Conservation (phyloP, 2,888 invertebrate species). For the Malachius bipustulatus region DNA sequence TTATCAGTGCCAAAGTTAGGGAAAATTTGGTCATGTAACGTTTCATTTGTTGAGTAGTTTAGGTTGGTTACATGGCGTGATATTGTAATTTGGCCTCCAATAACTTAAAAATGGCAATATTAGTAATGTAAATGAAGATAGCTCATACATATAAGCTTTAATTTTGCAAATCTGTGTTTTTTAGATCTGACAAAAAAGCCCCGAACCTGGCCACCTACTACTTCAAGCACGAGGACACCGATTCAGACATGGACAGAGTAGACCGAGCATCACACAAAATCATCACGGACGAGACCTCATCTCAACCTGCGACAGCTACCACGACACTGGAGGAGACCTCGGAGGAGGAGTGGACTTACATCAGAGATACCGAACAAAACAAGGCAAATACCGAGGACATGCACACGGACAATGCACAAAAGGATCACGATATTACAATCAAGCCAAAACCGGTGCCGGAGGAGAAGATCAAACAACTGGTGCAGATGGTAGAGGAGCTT, state of each 20-base stretch:
- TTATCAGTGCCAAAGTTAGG: too few relatives aligned
- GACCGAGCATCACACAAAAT: too few relatives aligned
- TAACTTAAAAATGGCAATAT: too few relatives aligned
- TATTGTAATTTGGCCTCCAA: too few relatives aligned
- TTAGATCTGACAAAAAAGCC: slow-evolving; percentile 60
- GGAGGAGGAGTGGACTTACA: slow-evolving; percentile 61
- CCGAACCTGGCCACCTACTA: slow-evolving; percentile 77
- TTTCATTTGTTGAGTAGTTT: too few relatives aligned
- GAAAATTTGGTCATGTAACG: too few relatives aligned
- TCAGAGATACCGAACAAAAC: slow-evolving; percentile 29
- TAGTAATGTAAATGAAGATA: too few relatives aligned
- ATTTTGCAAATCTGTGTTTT: too few relatives aligned
- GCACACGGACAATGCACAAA: slow-evolving; percentile 21
- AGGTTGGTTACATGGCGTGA: too few relatives aligned
- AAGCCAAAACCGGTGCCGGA: slow-evolving; percentile 24
- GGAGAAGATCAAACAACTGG: slow-evolving; percentile 46
- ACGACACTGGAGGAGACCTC: slow-evolving; percentile 44
- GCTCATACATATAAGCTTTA: too few relatives aligned
- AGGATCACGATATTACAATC: too few relatives aligned
- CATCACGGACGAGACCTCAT: slow-evolving; percentile 18
- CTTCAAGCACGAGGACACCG: slow-evolving; percentile 77
- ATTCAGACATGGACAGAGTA: slow-evolving; percentile 68
- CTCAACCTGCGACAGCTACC: slow-evolving; percentile 13
- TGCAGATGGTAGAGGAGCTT: slow-evolving; percentile 69
- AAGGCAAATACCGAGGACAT: slow-evolving; percentile 27